A percentile compares a stretch with the other conserved stretches of the same genome.
Evolutionary conservation across 1,140 invertebrate species (phyloP).

Genomic region (Drosophila athabasca): DNA sequence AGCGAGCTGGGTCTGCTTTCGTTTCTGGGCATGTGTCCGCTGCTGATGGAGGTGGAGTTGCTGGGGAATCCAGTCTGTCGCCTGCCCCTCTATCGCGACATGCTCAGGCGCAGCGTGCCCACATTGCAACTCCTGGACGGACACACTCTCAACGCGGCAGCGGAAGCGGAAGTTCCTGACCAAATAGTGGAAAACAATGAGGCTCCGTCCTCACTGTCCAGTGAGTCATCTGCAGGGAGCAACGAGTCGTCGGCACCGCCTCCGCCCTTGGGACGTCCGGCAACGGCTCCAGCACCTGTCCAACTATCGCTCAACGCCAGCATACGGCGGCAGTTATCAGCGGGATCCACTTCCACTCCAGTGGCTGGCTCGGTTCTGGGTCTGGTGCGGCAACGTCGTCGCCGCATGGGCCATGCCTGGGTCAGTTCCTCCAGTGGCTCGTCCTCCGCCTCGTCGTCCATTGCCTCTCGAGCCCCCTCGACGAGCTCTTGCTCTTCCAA

Average conservation of each 20-base stretch:
- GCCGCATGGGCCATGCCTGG: constrained; percentile 71
- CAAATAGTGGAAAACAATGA: constrained; percentile 27
- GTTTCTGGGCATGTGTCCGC: constrained; percentile 83
- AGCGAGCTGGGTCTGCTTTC: constrained; percentile 80
- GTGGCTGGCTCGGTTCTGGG: constrained; percentile 74
- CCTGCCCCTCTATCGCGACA: constrained; percentile 74
- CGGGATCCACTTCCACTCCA: constrained; percentile 42
- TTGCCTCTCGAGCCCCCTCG: constrained; percentile 58
- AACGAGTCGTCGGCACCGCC: constrained; percentile 9
- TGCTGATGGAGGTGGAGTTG: constrained; percentile 83
- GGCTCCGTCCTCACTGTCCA: constrained; percentile 58
- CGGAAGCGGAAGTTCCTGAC: background rate
- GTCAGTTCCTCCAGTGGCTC: constrained; percentile 68
- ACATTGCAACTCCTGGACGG: constrained; percentile 83
- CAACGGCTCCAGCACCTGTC: constrained; percentile 52
- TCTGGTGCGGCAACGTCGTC: constrained; percentile 63
- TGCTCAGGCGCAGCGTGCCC: constrained; percentile 80
- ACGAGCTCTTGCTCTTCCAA: constrained; percentile 61
- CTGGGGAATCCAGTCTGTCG: constrained; percentile 83
- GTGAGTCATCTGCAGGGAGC: constrained; percentile 46
- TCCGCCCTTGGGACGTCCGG: constrained; percentile 29
- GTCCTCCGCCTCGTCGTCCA: constrained; percentile 54
- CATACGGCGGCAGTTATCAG: constrained; percentile 23
- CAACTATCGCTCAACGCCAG: constrained; percentile 42
- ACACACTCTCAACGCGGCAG: constrained; percentile 29